Percentiles rank a stretch among this genome's conserved stretches.
phyloP scores from a whole-genome alignment of 30 jellyfish, hydroid and myxozoan genomes.

The Phacellophora camtschatica region DNA sequence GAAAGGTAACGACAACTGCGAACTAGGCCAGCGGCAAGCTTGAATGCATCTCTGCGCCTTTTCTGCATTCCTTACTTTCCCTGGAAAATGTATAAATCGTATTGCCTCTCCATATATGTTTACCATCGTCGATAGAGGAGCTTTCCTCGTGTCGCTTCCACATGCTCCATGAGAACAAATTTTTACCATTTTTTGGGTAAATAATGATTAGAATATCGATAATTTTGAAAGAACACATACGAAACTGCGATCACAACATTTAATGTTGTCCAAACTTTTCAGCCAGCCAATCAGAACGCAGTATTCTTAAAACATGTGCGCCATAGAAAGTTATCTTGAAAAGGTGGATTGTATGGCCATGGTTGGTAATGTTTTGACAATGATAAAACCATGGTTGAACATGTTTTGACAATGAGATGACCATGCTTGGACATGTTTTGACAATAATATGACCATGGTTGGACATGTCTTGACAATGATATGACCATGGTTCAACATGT shows the following conservation, averaged over 20 bases:
- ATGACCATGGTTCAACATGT: no score
- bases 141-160: conserved; percentile 8
- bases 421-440: no score
- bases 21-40: conserved; percentile 25
- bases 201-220: background rate
- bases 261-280: conserved; percentile 56
- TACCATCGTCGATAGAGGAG: conserved; percentile 1
- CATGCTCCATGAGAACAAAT: conserved; percentile 28
- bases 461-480: no score
- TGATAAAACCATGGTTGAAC: no score
- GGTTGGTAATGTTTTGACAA: no score
- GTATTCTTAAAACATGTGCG: conserved; percentile 24
- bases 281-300: conserved; percentile 56
- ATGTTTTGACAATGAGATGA: no score
- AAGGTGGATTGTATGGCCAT: conserved; percentile 64
- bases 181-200: conserved; percentile 32
- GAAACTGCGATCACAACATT: conserved; percentile 23
- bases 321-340: conserved; percentile 23
- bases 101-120: conserved; percentile 32
- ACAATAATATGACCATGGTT: no score
- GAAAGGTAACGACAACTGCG: conserved; percentile 21
- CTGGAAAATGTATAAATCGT: conserved; percentile 12
- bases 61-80: conserved; percentile 31
- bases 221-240: conserved; percentile 12
- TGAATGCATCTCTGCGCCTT: conserved; percentile 22